phyloP scores from a whole-genome alignment of 2,113 vertebrate species.

The Daubentonia madagascariensis region DNA sequence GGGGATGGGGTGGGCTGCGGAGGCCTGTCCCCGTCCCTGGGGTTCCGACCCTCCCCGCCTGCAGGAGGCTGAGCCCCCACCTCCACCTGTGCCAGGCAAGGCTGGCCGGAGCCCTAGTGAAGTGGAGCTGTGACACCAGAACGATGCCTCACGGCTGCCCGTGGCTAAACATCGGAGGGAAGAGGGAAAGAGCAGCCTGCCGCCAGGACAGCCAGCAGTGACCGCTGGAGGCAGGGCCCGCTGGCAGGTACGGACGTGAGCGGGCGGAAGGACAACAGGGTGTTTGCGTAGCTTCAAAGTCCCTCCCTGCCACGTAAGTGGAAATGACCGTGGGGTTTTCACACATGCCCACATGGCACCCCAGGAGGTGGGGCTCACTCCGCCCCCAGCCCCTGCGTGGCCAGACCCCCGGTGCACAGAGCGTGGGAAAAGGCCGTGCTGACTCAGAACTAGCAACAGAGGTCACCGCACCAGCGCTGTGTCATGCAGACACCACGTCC shows the following conservation, averaged over 20 bases:
- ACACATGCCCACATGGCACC: not conserved
- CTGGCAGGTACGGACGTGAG: not conserved
- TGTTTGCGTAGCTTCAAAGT: not conserved
- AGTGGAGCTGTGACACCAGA: not conserved
- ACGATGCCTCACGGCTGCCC: fast-evolving
- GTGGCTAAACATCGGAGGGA: not conserved
- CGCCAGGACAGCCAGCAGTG: not conserved
- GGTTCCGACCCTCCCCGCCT: not conserved
- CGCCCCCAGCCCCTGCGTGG: not conserved
- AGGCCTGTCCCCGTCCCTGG: too few species aligned
- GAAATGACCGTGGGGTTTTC: not conserved
- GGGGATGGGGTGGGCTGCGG: too few species aligned
- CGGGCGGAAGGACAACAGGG: not conserved
- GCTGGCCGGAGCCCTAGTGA: not conserved
- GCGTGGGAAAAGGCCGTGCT: fast-evolving
- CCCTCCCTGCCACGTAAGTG: not conserved
- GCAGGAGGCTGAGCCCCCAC: not conserved
- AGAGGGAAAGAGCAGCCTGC: too few species aligned
- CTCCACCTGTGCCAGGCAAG: not conserved
- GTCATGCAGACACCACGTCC: not conserved
- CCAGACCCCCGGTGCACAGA: not conserved
- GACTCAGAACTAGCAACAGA: not conserved
- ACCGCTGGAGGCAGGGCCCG: not conserved
- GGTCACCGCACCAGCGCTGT: not conserved
- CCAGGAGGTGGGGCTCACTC: not conserved